Evolutionary conservation across 2,797 vertebrate species (phyloP).

Genomic region (Phrynocephalus guinanensis): DNA sequence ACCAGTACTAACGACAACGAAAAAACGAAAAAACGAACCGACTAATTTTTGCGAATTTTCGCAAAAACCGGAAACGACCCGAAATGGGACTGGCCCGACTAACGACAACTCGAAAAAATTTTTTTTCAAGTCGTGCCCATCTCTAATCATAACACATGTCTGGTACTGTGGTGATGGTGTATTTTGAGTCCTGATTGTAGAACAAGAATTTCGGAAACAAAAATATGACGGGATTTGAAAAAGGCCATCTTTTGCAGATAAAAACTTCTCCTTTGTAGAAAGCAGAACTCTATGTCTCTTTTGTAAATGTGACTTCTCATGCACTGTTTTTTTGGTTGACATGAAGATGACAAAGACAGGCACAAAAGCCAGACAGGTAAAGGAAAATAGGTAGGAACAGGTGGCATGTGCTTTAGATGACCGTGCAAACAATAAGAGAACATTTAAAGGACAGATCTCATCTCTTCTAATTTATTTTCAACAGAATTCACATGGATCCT

Average conservation of each 20-base stretch:
- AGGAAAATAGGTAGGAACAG: slow-evolving; percentile 45
- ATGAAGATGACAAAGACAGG: background rate
- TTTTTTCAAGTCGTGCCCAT: too few species aligned
- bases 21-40: too few species aligned
- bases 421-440: slow-evolving; percentile 12
- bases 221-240: background rate
- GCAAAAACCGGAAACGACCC: too few species aligned
- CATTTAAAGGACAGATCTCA: slow-evolving; percentile 36
- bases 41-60: too few species aligned
- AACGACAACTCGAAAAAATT: too few species aligned
- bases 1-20: too few species aligned
- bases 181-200: background rate
- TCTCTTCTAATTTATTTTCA: slow-evolving; percentile 28
- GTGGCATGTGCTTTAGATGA: slow-evolving; percentile 33
- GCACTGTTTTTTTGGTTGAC: background rate
- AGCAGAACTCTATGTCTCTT: background rate
- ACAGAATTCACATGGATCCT: slow-evolving; percentile 3
- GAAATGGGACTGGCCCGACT: too few species aligned
- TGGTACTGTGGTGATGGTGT: background rate
- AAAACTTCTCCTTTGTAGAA: background rate
- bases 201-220: background rate
- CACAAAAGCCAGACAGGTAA: background rate
- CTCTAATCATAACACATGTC: background rate
- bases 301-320: background rate
- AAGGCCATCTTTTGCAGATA: background rate